phyloP scores from a whole-genome alignment of 2,113 vertebrate genomes.

The Dolichotis patagonum region DNA sequence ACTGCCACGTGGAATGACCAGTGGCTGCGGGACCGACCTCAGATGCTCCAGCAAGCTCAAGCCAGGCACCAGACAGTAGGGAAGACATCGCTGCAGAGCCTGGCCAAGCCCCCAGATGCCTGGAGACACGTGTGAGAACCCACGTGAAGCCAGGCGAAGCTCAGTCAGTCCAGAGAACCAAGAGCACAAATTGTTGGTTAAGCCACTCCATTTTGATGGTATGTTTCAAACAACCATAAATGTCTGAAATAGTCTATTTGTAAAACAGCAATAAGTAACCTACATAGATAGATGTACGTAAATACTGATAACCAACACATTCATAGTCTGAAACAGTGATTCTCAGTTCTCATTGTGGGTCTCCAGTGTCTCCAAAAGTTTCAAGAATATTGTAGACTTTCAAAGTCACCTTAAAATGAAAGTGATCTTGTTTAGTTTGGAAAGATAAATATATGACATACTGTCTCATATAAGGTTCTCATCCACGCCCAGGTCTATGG shows the following conservation, averaged over 20 bases:
- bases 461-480: background rate
- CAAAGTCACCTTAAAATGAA: constrained; percentile 38
- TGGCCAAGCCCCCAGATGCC: background rate
- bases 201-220: background rate
- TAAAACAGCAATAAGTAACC: background rate
- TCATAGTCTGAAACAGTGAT: background rate
- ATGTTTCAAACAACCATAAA: background rate
- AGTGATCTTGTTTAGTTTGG: background rate
- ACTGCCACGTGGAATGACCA: background rate
- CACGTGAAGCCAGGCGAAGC: background rate
- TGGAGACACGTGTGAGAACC: background rate
- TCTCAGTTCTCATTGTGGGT: background rate
- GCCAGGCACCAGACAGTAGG: background rate
- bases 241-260: background rate
- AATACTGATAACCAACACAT: background rate
- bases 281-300: background rate
- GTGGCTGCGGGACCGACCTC: background rate
- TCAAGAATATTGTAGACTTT: background rate
- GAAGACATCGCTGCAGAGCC: background rate
- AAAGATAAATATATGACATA: constrained; percentile 41
- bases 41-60: background rate
- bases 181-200: background rate
- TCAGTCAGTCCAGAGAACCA: background rate
- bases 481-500: too few relatives aligned
- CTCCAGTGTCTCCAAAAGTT: background rate